Evolutionary conservation across 2,113 vertebrate genomes (phyloP), one percentile per base, ranked within the genome.

Genomic region (Dolichallabes microphthalmus): DNA sequence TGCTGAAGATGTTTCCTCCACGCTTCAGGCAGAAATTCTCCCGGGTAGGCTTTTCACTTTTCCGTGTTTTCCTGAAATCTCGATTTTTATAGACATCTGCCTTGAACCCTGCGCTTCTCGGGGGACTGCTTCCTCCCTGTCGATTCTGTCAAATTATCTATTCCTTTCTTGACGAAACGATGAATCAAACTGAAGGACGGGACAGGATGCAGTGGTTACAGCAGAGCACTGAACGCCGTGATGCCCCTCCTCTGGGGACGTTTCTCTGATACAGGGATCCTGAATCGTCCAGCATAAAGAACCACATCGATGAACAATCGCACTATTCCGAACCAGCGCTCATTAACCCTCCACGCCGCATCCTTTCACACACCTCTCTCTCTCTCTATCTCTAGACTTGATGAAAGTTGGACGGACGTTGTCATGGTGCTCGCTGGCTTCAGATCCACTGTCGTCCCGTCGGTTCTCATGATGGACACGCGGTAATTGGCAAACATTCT

Each of bases 1-100:
- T 92, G 91, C 83, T 91, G 85, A 91, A 89, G 85, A 87, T 87
- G 80, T 86, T 90, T 81, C 85, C 93, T 50, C 87, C 93, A 60
- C 86, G 90, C 69, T 57, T 91, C 11, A 86, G 89, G 85, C 93
- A 86, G 69, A 82, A 85, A 68, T 88, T 80, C 25, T 7, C 84
- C 39, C 90, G 91, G 93, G 93, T 94, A 92, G 52, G 89, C n/a
- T 25, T 17, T 68, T 4, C 20, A 69, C 50, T 12, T 20, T 12
- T 7, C 60, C 20, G n/a, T 25, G 22, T 15, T 73, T 82, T 58
- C 27, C 19, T 82, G 58, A 53, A 32, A 39, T 53, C 4, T 7
- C 27, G 30, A 52, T 22, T 45, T 39, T 45, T 45, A 45, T 7
- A 45, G 45, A 5, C 12, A 25, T 74, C 71, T n/a, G 69, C 32